Conservation (phyloP, 1,140 invertebrate genomes). For the Conus ventricosus region DNA sequence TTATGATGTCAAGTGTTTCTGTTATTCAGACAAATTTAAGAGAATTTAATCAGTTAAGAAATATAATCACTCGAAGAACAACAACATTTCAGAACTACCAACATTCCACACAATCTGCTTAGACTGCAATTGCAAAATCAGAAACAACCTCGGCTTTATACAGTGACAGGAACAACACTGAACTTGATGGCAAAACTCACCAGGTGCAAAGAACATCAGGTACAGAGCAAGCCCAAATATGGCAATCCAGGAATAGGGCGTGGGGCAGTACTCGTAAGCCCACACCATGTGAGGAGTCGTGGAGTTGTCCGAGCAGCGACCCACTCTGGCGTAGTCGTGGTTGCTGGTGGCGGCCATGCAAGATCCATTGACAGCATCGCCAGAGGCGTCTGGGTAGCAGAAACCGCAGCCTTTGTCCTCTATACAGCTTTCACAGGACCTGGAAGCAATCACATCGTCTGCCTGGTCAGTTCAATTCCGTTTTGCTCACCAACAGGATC, state of each 20-base stretch:
- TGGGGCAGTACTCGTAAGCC: constrained; percentile 77
- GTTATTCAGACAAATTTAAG: too few relatives aligned
- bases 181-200: constrained; percentile 56
- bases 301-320: constrained; percentile 57
- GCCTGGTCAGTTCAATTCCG: background rate
- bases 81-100: too few relatives aligned
- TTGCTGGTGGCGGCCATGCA: constrained; percentile 59
- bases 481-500: background rate
- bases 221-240: constrained; percentile 76
- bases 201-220: constrained; percentile 78
- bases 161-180: too few relatives aligned
- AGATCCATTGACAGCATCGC: constrained; percentile 57
- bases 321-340: constrained; percentile 48
- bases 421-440: constrained; percentile 63
- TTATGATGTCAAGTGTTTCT: too few relatives aligned
- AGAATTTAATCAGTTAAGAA: too few relatives aligned
- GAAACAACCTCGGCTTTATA: too few relatives aligned
- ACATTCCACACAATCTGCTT: too few relatives aligned
- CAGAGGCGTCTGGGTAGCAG: constrained; percentile 57
- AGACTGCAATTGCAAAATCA: too few relatives aligned
- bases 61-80: too few relatives aligned
- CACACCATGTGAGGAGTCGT: constrained; percentile 60
- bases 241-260: constrained; percentile 76
- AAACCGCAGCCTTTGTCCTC: constrained; percentile 63
- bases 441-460: constrained; percentile 29